Percentiles rank a stretch among this genome's conserved stretches.
phyloP scores from a whole-genome alignment of 2,113 vertebrate species.

The Malaclemys terrapin region DNA sequence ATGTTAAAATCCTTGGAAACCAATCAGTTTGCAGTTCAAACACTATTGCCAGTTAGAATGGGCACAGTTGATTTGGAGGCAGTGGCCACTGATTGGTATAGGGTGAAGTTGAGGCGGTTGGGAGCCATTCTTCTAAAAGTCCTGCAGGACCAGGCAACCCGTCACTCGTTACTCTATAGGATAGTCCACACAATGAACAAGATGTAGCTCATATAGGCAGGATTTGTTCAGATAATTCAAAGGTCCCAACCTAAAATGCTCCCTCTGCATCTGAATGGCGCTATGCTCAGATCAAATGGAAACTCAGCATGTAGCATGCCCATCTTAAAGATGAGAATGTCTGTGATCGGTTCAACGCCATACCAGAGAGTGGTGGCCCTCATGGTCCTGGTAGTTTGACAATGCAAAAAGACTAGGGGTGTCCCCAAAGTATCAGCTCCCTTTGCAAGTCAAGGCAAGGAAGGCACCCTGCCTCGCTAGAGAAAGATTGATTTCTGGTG shows the following conservation, averaged over 20 bases:
- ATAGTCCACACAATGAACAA: neutral
- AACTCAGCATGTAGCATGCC: accelerated
- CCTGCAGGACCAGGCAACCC: accelerated
- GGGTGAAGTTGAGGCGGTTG: neutral
- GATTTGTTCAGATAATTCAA: neutral
- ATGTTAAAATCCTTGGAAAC: neutral
- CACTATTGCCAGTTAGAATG: neutral
- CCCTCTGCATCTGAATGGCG: accelerated
- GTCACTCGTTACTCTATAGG: neutral
- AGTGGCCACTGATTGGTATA: neutral
- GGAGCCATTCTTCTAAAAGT: neutral
- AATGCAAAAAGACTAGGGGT: conserved; percentile 5
- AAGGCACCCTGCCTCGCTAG: conserved; percentile 57
- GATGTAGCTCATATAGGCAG: neutral
- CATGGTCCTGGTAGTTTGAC: conserved; percentile 21
- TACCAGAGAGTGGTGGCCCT: conserved; percentile 6
- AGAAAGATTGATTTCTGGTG: conserved; percentile 48
- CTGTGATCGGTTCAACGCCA: neutral
- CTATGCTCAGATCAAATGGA: accelerated
- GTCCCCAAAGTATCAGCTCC: conserved; percentile 34
- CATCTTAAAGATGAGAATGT: neutral
- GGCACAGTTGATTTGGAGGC: neutral
- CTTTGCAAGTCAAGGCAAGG: conserved; percentile 65
- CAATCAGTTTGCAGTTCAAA: neutral
- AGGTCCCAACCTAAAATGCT: neutral